Evolutionary conservation across 2,113 vertebrate species (phyloP), one percentile per base, ranked within the genome.

Genomic region (Tinamus guttatus): DNA sequence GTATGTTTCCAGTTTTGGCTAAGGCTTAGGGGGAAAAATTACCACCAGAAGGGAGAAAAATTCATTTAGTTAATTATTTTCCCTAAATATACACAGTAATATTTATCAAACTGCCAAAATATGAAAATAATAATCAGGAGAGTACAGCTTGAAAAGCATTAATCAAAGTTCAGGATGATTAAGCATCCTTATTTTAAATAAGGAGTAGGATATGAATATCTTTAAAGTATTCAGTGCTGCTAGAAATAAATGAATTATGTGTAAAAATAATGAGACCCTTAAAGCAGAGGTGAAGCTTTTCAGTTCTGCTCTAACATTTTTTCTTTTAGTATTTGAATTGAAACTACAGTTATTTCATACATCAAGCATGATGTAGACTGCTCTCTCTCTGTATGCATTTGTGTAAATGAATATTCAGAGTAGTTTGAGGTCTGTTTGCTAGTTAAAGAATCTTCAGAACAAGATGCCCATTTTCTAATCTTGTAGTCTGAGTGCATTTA

Each of bases 161-260:
- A 93, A 96, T 97, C 89, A 90, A 56, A 96, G 85, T 93, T 93
- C 81, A 75, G 45, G 68, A 11, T 59, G 59, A 95, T 96, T 85
- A 95, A 96, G 90, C 83, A 94, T 90, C 92, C 76, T 92, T 90
- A 90, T 79, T 81, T 95, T 96, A 96, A 97, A 95, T 78, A 87
- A 65, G 45, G 54, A 92, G 65, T 95, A 71, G 91, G 92, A 97
- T 93, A 78, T 96, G 74, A 96, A 91, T 97, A 93, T 89, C 71
- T 89, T 85, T 56, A 82, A 96, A 83, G 91, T 95, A 93, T n/a
- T 90, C 45, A 70, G 3, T 97, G 92, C 40, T 89, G 84, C 96
- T 97, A 97, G 93, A 96, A 96, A 97, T 95, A 85, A 87, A 92
- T 96, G 34, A 95, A 92, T 96, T 85, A 94, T 91, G 93, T 95